These are phyloP conservation scores for Saimiri boliviensis DNA, from an alignment of 2,113 vertebrate genomes.

Conservation along the genomic window DNA sequence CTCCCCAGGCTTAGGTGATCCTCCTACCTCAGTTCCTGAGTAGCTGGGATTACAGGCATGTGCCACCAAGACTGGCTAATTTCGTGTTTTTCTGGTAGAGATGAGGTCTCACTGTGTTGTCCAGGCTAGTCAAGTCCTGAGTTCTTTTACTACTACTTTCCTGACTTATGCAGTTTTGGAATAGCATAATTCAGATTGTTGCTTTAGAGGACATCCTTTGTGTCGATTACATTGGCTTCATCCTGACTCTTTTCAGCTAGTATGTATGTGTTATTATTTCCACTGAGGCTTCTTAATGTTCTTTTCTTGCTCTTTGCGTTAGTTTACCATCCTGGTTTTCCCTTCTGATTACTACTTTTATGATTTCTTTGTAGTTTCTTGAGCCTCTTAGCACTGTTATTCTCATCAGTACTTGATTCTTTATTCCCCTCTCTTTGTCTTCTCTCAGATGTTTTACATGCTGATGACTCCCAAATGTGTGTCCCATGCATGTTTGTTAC, in stretches of 20 bases:
- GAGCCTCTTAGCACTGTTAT: not conserved
- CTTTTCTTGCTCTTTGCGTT: not conserved
- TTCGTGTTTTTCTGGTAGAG: too few relatives aligned
- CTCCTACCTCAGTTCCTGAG: too few relatives aligned
- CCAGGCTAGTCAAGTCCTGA: too few relatives aligned
- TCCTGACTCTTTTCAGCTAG: not conserved
- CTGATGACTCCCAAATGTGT: not conserved
- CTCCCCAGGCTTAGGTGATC: too few relatives aligned
- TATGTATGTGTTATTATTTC: not conserved
- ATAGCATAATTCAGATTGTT: not conserved
- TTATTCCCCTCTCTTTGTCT: not conserved
- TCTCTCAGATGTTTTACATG: not conserved
- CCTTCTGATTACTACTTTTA: not conserved
- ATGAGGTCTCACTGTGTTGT: too few relatives aligned
- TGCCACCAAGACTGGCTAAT: too few relatives aligned
- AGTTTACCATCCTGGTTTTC: not conserved
- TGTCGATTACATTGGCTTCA: not conserved
- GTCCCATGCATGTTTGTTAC: not conserved
- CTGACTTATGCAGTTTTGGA: not conserved
- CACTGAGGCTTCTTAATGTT: not conserved
- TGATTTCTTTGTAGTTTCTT: not conserved
- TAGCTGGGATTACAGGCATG: too few relatives aligned
- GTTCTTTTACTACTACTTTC: not conserved
- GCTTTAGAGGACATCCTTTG: not conserved
- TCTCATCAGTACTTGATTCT: not conserved